phyloP scores from a whole-genome alignment of 1,140 invertebrate species.

The Dinoponera quadriceps region DNA sequence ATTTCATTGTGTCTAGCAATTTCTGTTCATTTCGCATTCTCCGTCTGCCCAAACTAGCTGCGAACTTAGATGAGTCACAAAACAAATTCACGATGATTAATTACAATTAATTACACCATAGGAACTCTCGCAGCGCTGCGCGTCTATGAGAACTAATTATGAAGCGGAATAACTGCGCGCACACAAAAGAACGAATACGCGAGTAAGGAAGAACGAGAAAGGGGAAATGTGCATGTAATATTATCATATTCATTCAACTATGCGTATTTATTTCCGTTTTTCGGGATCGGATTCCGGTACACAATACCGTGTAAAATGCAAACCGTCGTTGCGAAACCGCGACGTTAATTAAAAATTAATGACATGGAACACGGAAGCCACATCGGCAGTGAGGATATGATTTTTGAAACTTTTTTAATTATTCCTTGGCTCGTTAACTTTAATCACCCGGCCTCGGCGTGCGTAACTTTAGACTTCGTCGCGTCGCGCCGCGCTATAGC shows the following conservation, averaged over 20 bases:
- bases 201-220: background rate
- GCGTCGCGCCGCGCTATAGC: background rate
- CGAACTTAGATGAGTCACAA: constrained; percentile 39
- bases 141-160: constrained; percentile 32
- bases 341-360: constrained; percentile 47
- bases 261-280: background rate
- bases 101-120: constrained; percentile 24
- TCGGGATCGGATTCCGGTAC: background rate
- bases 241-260: constrained; percentile 17
- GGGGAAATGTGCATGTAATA: background rate
- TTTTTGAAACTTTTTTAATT: constrained; percentile 55
- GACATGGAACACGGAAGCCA: constrained; percentile 12
- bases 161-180: background rate
- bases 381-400: constrained; percentile 25
- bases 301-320: background rate
- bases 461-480: constrained; percentile 45
- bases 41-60: constrained; percentile 23
- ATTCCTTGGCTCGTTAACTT: constrained; percentile 56
- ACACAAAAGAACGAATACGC: background rate
- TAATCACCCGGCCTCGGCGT: constrained; percentile 28
- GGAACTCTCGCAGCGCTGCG: background rate
- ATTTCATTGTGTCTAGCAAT: constrained; percentile 61
- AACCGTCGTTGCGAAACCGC: background rate
- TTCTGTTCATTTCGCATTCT: constrained; percentile 32
- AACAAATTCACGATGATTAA: constrained; percentile 43